Conservation (phyloP, 2,888 invertebrate species). For the Dromius quadrimaculatus region DNA sequence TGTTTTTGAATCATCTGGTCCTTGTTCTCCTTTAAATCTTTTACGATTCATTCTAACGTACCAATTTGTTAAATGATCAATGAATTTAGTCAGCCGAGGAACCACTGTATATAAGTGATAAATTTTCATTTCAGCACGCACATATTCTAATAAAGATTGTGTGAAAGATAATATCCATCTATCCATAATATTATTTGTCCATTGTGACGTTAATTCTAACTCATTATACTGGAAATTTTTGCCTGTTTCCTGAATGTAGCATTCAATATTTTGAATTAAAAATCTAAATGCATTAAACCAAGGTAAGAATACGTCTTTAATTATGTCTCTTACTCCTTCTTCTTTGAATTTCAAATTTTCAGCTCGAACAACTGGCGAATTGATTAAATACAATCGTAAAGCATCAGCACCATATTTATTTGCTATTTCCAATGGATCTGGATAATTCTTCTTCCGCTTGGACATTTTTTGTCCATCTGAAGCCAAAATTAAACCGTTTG, state of each 20-base stretch:
- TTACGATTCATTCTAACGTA: slow-evolving; percentile 97
- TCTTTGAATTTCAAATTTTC: slow-evolving; percentile 97
- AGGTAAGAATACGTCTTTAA: slow-evolving; percentile 97
- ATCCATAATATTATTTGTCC: slow-evolving; percentile 88
- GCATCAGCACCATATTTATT: slow-evolving; percentile 97
- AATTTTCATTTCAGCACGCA: slow-evolving; percentile 92
- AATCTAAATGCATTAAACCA: slow-evolving; percentile 97
- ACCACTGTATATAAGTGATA: slow-evolving; percentile 97
- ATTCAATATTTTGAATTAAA: slow-evolving; percentile 91
- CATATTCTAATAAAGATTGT: slow-evolving; percentile 89
- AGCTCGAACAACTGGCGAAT: slow-evolving; percentile 97
- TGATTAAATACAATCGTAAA: slow-evolving; percentile 93
- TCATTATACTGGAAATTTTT: slow-evolving; percentile 64
- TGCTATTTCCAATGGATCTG: slow-evolving; percentile 93
- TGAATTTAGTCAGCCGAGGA: slow-evolving; percentile 92
- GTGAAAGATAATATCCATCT: slow-evolving; percentile 97
- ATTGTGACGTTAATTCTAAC: slow-evolving; percentile 56
- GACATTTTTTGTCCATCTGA: slow-evolving; percentile 99
- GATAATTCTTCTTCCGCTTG: slow-evolving; percentile 98
- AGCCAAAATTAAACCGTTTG: slow-evolving; percentile 94
- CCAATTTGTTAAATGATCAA: slow-evolving; percentile 99
- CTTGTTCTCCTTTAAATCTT: slow-evolving; percentile 92
- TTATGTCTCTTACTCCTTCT: slow-evolving; percentile 94
- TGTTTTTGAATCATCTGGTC: slow-evolving; percentile 82
- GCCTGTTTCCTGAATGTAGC: slow-evolving; percentile 76